Base-by-base conservation (phyloP, 2,888 invertebrate species). In the Criorhina ranunculi region DNA sequence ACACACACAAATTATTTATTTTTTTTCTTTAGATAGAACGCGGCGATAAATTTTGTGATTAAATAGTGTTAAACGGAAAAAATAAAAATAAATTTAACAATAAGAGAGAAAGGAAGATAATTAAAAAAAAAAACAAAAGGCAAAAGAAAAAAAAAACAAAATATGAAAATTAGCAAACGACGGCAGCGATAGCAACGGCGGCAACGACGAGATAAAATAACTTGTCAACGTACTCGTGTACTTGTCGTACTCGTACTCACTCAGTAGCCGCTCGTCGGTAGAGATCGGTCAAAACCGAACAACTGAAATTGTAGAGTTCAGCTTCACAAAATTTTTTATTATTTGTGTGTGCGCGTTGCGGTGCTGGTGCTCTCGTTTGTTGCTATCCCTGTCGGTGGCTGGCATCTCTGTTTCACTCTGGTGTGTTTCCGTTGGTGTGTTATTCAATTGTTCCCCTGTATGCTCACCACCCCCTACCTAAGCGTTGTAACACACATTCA, bases 201-300 rank as follows among this genome's bases (percentile, higher is more conserved):
- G 64, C 70, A 80, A 55, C 62, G 55, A 70, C 81, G 76, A 64
- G 49, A 59, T 76, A 62, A 81, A 76, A 76, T 64, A 51, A 70
- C 33, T 75, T 75, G 49, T 64, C 75, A 81, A 76, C 76, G 76
- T 69, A 69, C 77, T 77, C 44, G 77, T 70, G 81, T 76, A 81
- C 81, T 78, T 70, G 70, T 76, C 76, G 69, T 57, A 62, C 76
- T 70, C 81, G 69, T 81, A 81, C 81, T 76, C 70, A 76, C 69
- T 76, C 51, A 64, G 64, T 49, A 76, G 51, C 64, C 57, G 69
- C 42, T 70, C 69, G 76, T 81, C 81, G 70, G 76, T 76, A 76
- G 69, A 76, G 76, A 81, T 81, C 81, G 81, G 69, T 76, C 64
- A 81, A 81, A 81, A 57, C 70, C 81, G 81, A 81, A 64, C 76